Conservation (phyloP, 2,888 invertebrate species). For the Apamea anceps region DNA sequence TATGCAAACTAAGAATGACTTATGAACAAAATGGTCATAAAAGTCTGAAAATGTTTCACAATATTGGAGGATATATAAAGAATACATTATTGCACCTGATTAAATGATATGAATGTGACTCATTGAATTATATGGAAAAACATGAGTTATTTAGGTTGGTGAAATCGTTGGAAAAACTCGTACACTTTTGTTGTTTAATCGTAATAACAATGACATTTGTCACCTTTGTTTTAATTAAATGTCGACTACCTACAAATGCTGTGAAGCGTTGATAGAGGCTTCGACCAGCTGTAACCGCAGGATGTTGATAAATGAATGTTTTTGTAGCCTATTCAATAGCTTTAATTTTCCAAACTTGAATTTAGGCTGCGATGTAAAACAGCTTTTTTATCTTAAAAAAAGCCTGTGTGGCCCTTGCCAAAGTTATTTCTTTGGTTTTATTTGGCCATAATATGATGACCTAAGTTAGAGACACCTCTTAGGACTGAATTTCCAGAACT, state of each 20-base stretch:
- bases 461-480: not conserved
- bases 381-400: not conserved
- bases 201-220: constrained; percentile 28
- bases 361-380: not conserved
- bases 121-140: constrained; percentile 34
- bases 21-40: constrained; percentile 11
- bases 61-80: constrained; percentile 9
- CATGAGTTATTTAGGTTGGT: constrained; percentile 15
- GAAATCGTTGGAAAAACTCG: constrained; percentile 29
- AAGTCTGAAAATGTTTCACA: constrained; percentile 18
- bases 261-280: constrained; percentile 2
- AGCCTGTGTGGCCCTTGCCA: too few species aligned
- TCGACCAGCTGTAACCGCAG: not conserved
- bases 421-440: not conserved
- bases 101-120: constrained; percentile 42
- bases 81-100: constrained; percentile 50
- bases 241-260: constrained; percentile 8
- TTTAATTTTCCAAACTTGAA: not conserved
- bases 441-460: not conserved
- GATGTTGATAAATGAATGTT: not conserved
- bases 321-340: too few species aligned
- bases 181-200: constrained; percentile 18
- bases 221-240: constrained; percentile 28
- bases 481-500: not conserved
- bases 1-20: not conserved